phyloP scores from a whole-genome alignment of 2,888 invertebrate species.

The Nephrotoma guestfalica region DNA sequence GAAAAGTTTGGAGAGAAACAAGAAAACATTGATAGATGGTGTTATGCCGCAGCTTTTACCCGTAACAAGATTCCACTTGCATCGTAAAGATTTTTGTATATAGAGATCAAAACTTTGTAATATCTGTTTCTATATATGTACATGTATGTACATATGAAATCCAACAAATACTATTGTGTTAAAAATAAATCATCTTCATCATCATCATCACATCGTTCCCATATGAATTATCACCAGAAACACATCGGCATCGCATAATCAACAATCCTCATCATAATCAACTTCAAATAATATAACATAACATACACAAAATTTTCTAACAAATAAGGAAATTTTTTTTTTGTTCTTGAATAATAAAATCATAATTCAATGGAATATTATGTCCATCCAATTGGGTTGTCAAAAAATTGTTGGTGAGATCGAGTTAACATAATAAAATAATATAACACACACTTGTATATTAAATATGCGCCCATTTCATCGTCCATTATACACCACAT shows the following conservation, averaged over 20 bases:
- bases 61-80: neutral
- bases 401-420: neutral
- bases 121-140: neutral
- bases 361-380: neutral
- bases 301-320: neutral
- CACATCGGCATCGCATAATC: neutral
- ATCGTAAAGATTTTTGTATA: neutral
- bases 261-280: neutral
- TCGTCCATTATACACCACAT: neutral
- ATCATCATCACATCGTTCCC: neutral
- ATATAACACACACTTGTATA: neutral
- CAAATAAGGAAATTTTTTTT: neutral
- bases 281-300: neutral
- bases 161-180: neutral
- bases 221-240: neutral
- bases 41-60: neutral
- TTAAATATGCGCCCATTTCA: neutral
- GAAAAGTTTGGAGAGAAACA: neutral
- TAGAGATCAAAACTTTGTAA: neutral
- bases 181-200: neutral
- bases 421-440: neutral
- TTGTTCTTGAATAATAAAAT: neutral
- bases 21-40: neutral
- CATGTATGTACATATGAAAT: neutral
- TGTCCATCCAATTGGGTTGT: neutral